Percentiles rank a stretch among this genome's conserved stretches.
Conservation (phyloP, 1,140 invertebrate genomes). For the Daktulosphaira vitifoliae region DNA sequence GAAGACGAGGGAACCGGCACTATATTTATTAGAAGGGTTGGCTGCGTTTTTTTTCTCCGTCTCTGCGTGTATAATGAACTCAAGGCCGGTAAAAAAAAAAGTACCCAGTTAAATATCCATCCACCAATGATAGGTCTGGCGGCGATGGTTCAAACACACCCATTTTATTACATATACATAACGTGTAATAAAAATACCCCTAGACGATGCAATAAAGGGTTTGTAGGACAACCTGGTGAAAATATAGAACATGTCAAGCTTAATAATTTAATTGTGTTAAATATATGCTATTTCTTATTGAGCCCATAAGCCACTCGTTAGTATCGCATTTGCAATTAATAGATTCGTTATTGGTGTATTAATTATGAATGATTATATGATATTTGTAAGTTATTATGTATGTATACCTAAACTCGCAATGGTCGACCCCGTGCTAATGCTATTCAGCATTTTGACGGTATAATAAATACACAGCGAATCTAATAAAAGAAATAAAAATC, state of each 20-base stretch:
- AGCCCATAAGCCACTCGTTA: background rate
- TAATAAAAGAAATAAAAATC: conserved; percentile 30
- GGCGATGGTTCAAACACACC: conserved; percentile 6
- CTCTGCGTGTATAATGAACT: conserved; percentile 5
- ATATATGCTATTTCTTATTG: too few species aligned
- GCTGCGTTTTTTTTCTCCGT: conserved; percentile 3
- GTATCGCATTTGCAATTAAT: conserved; percentile 7
- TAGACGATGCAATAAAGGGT: too few species aligned
- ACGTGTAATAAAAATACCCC: background rate
- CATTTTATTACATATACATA: background rate
- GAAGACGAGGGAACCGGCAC: background rate
- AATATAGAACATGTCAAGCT: too few species aligned
- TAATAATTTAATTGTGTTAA: background rate
- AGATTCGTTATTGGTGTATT: too few species aligned
- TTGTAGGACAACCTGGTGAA: too few species aligned
- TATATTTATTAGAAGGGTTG: conserved; percentile 28
- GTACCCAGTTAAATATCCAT: background rate
- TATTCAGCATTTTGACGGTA: too few species aligned
- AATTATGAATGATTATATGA: too few species aligned
- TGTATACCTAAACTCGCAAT: background rate
- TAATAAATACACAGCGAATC: background rate
- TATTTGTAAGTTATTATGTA: too few species aligned
- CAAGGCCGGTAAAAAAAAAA: background rate
- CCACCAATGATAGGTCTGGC: background rate
- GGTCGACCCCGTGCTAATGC: too few species aligned